Evolutionary conservation across 2,888 invertebrate species (phyloP).

Genomic region (Acrobasis consociella): DNA sequence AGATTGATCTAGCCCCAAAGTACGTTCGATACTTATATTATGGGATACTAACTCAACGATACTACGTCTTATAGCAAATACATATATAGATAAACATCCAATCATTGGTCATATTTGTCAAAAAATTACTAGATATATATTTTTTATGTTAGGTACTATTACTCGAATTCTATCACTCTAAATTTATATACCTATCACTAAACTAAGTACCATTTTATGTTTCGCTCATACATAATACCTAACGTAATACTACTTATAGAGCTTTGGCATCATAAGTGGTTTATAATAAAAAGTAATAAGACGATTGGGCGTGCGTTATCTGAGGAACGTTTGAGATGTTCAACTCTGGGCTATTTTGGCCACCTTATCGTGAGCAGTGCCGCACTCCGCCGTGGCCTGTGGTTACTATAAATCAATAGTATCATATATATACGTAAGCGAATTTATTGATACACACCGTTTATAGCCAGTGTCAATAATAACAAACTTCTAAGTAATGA

Average conservation of each 20-base stretch:
- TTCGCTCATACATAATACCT: conserved; percentile 1
- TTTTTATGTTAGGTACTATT: too few relatives aligned
- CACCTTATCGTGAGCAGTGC: conserved; percentile 67
- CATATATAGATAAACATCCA: too few relatives aligned
- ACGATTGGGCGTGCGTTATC: conserved; percentile 56
- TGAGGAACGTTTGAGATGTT: conserved; percentile 61
- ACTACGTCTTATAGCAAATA: too few relatives aligned
- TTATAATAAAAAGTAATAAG: conserved; percentile 52
- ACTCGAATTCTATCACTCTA: too few relatives aligned
- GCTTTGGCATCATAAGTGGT: conserved; percentile 39
- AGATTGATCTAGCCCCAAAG: too few relatives aligned
- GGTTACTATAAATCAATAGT: conserved; percentile 72
- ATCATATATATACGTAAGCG: conserved; percentile 57
- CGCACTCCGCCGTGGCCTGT: conserved; percentile 57
- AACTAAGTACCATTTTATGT: not conserved
- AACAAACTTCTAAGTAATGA: conserved; percentile 27
- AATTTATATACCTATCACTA: not conserved
- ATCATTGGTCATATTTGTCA: too few relatives aligned
- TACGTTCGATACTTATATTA: too few relatives aligned
- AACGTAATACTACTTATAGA: conserved; percentile 37
- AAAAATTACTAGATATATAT: too few relatives aligned
- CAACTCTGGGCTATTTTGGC: conserved; percentile 73
- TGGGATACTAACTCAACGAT: too few relatives aligned
- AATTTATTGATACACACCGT: conserved; percentile 59
- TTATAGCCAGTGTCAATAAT: conserved; percentile 47